A percentile compares a stretch with the other conserved stretches of the same genome.
phyloP scores from a whole-genome alignment of 2,888 invertebrate genomes.

The Drosophila mercatorum region DNA sequence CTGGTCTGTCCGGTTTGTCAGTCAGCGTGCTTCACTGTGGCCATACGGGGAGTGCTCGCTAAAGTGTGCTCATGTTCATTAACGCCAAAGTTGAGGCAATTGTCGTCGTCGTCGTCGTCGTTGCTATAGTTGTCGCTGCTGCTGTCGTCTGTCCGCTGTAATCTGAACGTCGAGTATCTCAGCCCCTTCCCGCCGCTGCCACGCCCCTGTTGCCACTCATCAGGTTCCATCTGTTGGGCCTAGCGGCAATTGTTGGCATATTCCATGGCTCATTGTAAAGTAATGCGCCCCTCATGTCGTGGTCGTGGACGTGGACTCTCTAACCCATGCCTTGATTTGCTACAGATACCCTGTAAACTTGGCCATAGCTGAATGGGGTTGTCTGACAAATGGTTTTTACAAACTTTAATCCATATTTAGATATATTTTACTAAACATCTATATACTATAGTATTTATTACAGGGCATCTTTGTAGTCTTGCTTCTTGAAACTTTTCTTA shows the following conservation, averaged over 20 bases:
- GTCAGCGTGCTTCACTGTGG: constrained; percentile 33
- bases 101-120: constrained; percentile 54
- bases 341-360: constrained; percentile 17
- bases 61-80: constrained; percentile 81
- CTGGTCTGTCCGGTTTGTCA: constrained; percentile 34
- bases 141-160: constrained; percentile 60
- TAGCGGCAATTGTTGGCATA: constrained; percentile 63
- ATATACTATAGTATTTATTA: background rate
- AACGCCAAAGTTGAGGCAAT: constrained; percentile 80
- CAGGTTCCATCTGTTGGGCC: constrained; percentile 13
- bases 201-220: background rate
- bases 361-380: background rate
- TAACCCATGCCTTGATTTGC: constrained; percentile 28
- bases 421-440: too few relatives aligned
- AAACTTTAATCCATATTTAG: background rate
- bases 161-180: constrained; percentile 60
- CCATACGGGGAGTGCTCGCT: constrained; percentile 59
- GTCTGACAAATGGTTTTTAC: too few relatives aligned
- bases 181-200: background rate
- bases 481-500: background rate
- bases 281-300: constrained; percentile 18
- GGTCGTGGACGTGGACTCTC: constrained; percentile 3
- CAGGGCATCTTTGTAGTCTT: constrained; percentile 32
- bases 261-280: constrained; percentile 66
- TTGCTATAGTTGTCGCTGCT: background rate